These are phyloP conservation scores for Hedychridium roseum DNA, from an alignment of 2,888 invertebrate species.

Conservation along the genomic window DNA sequence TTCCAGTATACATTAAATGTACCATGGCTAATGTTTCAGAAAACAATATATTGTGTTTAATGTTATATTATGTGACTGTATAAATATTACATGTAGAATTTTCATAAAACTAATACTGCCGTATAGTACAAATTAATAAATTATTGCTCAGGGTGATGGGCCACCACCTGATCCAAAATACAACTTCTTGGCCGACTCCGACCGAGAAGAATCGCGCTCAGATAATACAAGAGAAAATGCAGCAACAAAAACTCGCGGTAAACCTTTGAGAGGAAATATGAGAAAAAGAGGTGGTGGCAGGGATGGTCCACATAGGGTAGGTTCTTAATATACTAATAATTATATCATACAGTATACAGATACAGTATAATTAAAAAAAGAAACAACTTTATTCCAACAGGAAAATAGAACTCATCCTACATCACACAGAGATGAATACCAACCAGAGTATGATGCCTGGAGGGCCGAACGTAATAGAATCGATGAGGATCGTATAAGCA, in stretches of 20 bases:
- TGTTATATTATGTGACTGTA: too few species aligned
- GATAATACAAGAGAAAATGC: slow-evolving; percentile 38
- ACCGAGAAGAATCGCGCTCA: slow-evolving; percentile 53
- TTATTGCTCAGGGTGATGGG: slow-evolving; percentile 54
- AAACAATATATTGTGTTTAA: too few species aligned
- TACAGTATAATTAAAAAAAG: neutral
- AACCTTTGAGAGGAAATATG: slow-evolving; percentile 33
- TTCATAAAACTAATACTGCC: too few species aligned
- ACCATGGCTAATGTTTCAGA: too few species aligned
- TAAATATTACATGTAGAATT: too few species aligned
- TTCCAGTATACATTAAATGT: too few species aligned
- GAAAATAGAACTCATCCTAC: slow-evolving; percentile 32
- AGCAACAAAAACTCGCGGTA: slow-evolving; percentile 43
- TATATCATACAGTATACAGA: neutral
- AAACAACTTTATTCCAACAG: slow-evolving; percentile 15
- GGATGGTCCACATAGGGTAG: slow-evolving; percentile 43
- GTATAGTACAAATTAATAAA: too few species aligned
- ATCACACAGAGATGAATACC: slow-evolving; percentile 41
- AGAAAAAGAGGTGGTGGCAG: slow-evolving; percentile 41
- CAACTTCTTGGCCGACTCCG: slow-evolving; percentile 63
- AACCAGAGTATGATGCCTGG: slow-evolving; percentile 63
- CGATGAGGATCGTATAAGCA: slow-evolving; percentile 62
- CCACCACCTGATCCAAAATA: slow-evolving; percentile 65
- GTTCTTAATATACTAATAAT: neutral
- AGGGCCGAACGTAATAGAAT: slow-evolving; percentile 62